A percentile compares a stretch with the other conserved stretches of the same genome.
These are phyloP conservation scores for Cyclina sinensis DNA, from an alignment of 1,140 invertebrate genomes.

Conservation along the genomic window DNA sequence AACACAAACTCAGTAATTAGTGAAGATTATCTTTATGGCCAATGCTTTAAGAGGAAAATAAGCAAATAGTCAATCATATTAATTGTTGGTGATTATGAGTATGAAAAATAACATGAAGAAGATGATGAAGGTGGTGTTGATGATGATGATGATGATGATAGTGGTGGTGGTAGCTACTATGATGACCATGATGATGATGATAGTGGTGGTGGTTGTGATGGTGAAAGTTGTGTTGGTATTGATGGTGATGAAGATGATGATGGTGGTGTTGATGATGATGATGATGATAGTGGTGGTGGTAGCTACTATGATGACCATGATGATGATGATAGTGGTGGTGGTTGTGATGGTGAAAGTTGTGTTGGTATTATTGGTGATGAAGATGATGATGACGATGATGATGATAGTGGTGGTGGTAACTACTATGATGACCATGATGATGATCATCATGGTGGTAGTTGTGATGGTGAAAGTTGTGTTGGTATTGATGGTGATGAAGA, in stretches of 20 bases:
- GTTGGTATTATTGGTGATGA: not conserved
- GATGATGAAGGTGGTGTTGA: not conserved
- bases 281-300: not conserved
- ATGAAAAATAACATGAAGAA: not conserved
- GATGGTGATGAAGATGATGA: not conserved
- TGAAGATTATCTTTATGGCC: not conserved
- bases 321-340: not conserved
- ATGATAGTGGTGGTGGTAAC: not conserved
- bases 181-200: conserved; percentile 3
- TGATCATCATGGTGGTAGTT: not conserved
- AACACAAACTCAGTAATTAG: not conserved
- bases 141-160: not conserved
- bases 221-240: not conserved
- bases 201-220: not conserved
- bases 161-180: too few relatives aligned
- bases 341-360: not conserved
- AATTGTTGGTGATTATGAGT: too few relatives aligned
- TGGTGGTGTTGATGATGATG: not conserved
- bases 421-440: not conserved
- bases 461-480: not conserved
- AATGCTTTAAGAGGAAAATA: not conserved
- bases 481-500: not conserved
- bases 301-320: not conserved
- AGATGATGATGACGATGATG: not conserved
- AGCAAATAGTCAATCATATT: too few relatives aligned